These are phyloP conservation scores for Psittacula echo DNA, from an alignment of 2,797 vertebrate species.

Conservation along the genomic window DNA sequence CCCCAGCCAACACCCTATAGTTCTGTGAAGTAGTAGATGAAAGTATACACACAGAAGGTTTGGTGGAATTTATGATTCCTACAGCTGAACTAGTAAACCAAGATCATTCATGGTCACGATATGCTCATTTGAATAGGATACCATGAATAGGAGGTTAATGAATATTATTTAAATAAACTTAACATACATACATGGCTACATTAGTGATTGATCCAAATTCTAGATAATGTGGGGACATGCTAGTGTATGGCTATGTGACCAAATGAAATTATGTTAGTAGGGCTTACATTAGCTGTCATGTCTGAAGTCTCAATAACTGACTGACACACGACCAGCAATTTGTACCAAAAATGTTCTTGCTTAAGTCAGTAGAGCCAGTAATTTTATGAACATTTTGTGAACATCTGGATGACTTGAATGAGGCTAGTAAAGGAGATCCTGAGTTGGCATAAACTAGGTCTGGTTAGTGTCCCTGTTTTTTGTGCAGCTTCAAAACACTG, in stretches of 20 bases:
- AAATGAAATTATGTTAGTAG: background rate
- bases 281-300: background rate
- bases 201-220: background rate
- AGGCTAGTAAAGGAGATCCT: background rate
- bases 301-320: background rate
- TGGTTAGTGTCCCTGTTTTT: background rate
- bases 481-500: background rate
- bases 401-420: background rate
- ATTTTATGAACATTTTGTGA: background rate
- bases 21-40: background rate
- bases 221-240: background rate
- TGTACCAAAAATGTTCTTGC: background rate
- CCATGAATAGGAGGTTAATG: background rate
- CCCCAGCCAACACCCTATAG: background rate
- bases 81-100: background rate
- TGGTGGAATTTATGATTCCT: background rate
- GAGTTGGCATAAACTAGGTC: background rate
- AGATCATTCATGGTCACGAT: background rate
- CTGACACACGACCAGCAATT: background rate
- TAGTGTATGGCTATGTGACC: background rate
- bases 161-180: background rate
- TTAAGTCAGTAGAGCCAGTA: background rate
- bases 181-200: background rate
- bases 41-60: background rate
- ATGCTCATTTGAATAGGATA: background rate